A percentile compares a stretch with the other conserved stretches of the same genome.
These are phyloP conservation scores for Xestia xanthographa DNA, from an alignment of 2,888 invertebrate species.

Conservation along the genomic window DNA sequence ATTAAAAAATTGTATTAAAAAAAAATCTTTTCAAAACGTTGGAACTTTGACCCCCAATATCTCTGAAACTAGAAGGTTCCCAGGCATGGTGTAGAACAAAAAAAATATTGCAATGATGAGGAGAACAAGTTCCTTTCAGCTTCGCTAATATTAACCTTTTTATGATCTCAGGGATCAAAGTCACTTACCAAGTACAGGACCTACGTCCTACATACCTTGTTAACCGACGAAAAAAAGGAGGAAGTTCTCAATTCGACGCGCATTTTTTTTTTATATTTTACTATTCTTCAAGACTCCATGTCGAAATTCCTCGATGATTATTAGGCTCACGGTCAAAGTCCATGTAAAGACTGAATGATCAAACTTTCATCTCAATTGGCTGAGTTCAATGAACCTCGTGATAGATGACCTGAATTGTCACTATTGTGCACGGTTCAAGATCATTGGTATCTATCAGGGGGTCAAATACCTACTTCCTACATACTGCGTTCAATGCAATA, in stretches of 20 bases:
- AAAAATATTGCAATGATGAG: too few species aligned
- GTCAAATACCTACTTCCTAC: conserved; percentile 28
- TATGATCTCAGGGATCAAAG: neutral
- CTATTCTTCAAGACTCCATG: neutral
- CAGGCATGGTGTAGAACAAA: too few species aligned
- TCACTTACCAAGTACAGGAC: neutral
- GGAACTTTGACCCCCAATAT: too few species aligned
- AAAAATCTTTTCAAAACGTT: too few species aligned
- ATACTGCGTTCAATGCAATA: conserved; percentile 11
- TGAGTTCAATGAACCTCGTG: conserved; percentile 50
- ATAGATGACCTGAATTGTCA: conserved; percentile 39
- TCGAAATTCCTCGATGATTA: neutral
- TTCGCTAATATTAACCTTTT: neutral
- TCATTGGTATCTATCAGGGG: conserved; percentile 31
- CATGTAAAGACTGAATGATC: conserved; percentile 13
- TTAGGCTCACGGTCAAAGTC: conserved; percentile 1
- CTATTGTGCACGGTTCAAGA: conserved; percentile 30
- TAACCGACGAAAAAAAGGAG: too few species aligned
- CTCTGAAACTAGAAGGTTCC: too few species aligned
- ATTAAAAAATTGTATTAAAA: too few species aligned
- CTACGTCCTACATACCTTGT: neutral
- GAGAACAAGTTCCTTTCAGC: too few species aligned
- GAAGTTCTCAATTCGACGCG: too few species aligned
- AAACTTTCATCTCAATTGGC: conserved; percentile 41
- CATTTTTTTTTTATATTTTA: neutral